phyloP scores from a whole-genome alignment of 2,797 vertebrate species.

The Pseudotriccus pelzelni region DNA sequence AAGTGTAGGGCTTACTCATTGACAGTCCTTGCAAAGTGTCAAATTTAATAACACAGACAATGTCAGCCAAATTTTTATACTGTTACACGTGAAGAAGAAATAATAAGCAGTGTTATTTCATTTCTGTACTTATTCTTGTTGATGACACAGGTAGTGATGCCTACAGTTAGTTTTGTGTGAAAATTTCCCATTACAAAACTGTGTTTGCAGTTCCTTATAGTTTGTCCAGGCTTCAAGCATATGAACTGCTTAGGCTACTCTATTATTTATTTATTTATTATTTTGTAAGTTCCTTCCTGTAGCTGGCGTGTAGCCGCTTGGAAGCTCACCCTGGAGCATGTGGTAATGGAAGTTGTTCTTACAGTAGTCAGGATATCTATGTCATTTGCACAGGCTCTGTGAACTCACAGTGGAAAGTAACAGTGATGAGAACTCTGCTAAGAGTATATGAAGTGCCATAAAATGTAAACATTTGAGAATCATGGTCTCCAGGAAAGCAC shows the following conservation, averaged over 20 bases:
- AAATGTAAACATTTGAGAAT: not conserved
- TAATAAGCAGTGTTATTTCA: not conserved
- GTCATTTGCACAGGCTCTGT: not conserved
- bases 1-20: not conserved
- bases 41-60: not conserved
- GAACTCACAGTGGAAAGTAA: not conserved
- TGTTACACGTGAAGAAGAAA: not conserved
- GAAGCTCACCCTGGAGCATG: not conserved
- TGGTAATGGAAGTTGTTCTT: rapidly evolving
- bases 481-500: not conserved
- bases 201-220: not conserved
- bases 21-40: not conserved
- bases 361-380: rapidly evolving
- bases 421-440: not conserved
- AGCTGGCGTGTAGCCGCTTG: not conserved
- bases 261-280: not conserved
- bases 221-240: not conserved
- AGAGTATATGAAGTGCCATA: not conserved
- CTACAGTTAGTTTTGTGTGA: not conserved
- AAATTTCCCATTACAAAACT: not conserved
- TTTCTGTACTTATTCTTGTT: not conserved
- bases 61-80: not conserved
- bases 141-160: not conserved
- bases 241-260: not conserved
- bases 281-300: not conserved